Base-by-base conservation (phyloP, 2,797 vertebrate genomes). In the Morelia viridis region DNA sequence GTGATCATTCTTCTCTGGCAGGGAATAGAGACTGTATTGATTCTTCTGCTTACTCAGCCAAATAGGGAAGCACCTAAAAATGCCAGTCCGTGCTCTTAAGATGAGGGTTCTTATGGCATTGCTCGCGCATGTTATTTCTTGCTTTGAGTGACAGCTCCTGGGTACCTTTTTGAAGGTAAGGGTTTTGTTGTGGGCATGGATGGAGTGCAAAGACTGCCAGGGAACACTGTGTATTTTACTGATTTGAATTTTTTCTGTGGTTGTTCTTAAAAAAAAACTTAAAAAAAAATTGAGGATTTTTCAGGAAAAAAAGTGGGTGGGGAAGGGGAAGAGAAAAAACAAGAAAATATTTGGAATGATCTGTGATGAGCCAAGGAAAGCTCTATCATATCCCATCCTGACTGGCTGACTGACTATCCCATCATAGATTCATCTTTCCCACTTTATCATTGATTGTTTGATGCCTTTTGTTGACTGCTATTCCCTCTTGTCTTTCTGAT, bases 221-320 rank as follows among this genome's bases (percentile, higher is more conserved):
- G 65, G 65, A 13, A n/a, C 4, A 12, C 12, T 28, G 9, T 85
- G 15, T 57, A 56, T 56, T 28, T 56, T 56, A 56, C 13, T 56
- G 1, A 85, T 56, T 85, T n/a, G 5, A 41, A 1, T 85, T 85
- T 85, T 57, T 35, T 31, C 19, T 80, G 19, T 76, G 9, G 17
- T 7, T 41, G 68, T 76, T 76, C 35, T 80, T 46, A 80, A 80
- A 76, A n/a, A 71, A 76, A 80, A 0, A 50, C 6, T 7, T 1
- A 22, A n/a, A 22, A 31, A 41, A 57, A 85, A 53, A 1, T 19
- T 56, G 28, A 60, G 28, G 9, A 22, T n/a, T 60, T 86, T 31
- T 57, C 24, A 35, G 19, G 8, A 1, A 3, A 3, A 2, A 22
- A 76, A 2, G 2, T 2, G 7, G 17, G 8, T 0, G 3, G 19